A percentile compares a stretch with the other conserved stretches of the same genome.
Evolutionary conservation across 1,140 invertebrate genomes (phyloP).

Genomic region (Panagrolaimus sp.): DNA sequence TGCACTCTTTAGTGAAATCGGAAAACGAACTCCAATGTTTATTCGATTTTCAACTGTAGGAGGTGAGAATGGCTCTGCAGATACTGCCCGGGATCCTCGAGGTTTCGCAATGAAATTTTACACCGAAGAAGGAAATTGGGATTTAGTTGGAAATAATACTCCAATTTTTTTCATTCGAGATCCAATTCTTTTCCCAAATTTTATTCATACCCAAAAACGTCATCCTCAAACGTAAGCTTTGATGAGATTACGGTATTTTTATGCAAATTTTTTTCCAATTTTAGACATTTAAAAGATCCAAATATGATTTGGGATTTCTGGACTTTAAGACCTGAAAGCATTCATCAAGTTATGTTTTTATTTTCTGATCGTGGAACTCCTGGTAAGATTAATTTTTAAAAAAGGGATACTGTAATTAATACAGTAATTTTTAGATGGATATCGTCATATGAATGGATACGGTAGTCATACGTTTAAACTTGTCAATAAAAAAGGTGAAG

Average conservation of each 20-base stretch:
- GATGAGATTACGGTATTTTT: no score
- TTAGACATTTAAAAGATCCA: constrained; percentile 64
- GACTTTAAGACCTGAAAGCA: constrained; percentile 76
- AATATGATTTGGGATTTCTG: constrained; percentile 96
- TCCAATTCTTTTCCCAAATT: constrained; percentile 82
- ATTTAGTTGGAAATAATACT: constrained; percentile 83
- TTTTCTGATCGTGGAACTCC: constrained; percentile 87
- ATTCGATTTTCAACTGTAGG: constrained; percentile 79
- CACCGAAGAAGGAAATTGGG: constrained; percentile 91
- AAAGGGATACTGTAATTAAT: no score
- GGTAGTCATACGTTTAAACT: constrained; percentile 90
- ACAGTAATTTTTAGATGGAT: no score
- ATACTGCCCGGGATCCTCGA: constrained; percentile 74
- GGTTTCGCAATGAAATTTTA: constrained; percentile 93
- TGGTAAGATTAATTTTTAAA: no score
- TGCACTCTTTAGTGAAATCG: constrained; percentile 74
- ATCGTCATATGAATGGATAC: constrained; percentile 85
- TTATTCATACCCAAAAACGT: constrained; percentile 86
- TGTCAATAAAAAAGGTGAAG: constrained; percentile 71
- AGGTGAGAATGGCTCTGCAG: constrained; percentile 80
- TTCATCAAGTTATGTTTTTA: constrained; percentile 79
- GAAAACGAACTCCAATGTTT: constrained; percentile 73
- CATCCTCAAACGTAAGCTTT: constrained; percentile 73
- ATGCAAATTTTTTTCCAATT: no score
- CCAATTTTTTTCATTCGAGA: constrained; percentile 92